Evolutionary conservation across 2,797 vertebrate genomes (phyloP), one percentile per base, ranked within the genome.

Genomic region (Gallinago nigripennis): DNA sequence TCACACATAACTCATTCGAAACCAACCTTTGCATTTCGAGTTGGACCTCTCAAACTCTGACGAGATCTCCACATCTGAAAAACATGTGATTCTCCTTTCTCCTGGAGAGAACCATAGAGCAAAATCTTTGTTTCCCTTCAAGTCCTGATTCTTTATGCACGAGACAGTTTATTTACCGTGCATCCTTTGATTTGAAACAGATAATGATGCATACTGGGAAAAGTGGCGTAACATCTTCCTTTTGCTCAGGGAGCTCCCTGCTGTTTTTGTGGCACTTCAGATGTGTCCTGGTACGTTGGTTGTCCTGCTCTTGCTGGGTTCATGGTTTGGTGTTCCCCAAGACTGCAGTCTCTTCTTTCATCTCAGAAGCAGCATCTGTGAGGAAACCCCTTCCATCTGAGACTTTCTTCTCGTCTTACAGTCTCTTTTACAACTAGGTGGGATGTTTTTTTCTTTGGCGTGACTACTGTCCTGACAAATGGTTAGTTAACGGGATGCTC

Each of bases 381-480:
- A 80, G 51, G 53, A 66, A 51, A 16, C 48, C 80, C 28, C 23
- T 63, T 92, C 86, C 18, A 56, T n/a, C 13, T 5, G 50, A 75
- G 54, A 45, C 50, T 78, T 86, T 71, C 18, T 85, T 90, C 72
- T 84, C 2, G 0, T 69, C 39, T 90, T 90, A 41, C 39, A 73
- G 81, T 81, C 4, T 1, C 43, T 93, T 92, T 97, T 65, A 45
- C 93, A 94, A 18, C 31, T 84, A 95, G 88, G 94, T 88, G 95
- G 84, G 83, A 93, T 94, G 85, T 94, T 95, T 93, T 95, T 93
- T 84, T 27, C 88, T 92, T 86, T 19, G 57, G 60, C 31, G 4
- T 90, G 78, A 53, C 66, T 86, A 23, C 54, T 82, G 33, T 76
- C 18, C 56, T 86, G 75, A 80, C 94, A 96, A 95, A 96, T 95